These are phyloP conservation scores for Pipistrellus pygmaeus DNA, from an alignment of 2,797 vertebrate species.

Conservation along the genomic window DNA sequence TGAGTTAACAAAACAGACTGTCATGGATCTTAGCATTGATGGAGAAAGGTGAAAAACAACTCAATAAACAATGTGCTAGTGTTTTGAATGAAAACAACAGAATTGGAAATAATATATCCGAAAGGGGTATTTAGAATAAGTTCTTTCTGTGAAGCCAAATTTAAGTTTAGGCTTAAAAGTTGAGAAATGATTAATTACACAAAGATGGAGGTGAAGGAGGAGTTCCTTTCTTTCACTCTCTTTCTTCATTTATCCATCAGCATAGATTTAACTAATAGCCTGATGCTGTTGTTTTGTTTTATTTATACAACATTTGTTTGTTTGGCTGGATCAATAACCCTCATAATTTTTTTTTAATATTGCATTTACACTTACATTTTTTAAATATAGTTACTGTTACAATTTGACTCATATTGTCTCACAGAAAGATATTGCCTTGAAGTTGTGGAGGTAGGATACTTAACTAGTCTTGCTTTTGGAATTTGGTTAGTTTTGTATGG, in stretches of 20 bases:
- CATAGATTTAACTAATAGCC: slow-evolving; percentile 40
- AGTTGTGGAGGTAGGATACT: neutral
- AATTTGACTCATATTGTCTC: slow-evolving; percentile 3
- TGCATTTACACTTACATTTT: slow-evolving; percentile 40
- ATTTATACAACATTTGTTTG: slow-evolving; percentile 36
- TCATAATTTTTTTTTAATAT: slow-evolving; percentile 39
- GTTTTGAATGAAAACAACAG: neutral
- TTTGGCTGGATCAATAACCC: neutral
- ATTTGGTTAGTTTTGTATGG: slow-evolving; percentile 27
- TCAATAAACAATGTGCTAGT: neutral
- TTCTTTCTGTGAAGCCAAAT: neutral
- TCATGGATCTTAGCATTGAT: neutral
- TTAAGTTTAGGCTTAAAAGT: neutral
- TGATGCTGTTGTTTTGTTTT: slow-evolving; percentile 9
- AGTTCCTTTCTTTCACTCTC: neutral
- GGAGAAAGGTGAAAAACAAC: neutral
- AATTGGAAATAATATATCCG: neutral
- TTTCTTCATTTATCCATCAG: neutral
- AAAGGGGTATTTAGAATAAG: neutral
- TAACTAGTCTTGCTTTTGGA: slow-evolving; percentile 10
- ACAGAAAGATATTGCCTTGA: neutral
- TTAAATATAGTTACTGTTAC: slow-evolving; percentile 31
- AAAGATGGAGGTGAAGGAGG: neutral
- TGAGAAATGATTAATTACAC: neutral
- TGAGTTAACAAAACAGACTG: neutral